Evolutionary conservation across 2,113 vertebrate genomes (phyloP), one percentile per base, ranked within the genome.

Genomic region (Gobio gobio): DNA sequence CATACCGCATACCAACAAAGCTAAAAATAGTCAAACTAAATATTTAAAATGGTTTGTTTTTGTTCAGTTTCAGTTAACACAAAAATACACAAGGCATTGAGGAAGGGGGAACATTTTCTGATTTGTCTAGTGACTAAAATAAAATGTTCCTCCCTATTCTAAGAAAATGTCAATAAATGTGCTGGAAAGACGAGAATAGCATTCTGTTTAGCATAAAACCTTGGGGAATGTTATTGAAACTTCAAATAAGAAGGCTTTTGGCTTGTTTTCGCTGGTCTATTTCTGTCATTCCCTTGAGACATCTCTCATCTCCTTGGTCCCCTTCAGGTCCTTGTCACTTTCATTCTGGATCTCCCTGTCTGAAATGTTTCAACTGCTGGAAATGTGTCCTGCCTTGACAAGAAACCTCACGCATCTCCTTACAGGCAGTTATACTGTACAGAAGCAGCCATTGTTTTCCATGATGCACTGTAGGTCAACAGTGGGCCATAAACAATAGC

Each of bases 261-360:
- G 8, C 47, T 79, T 79, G 61, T 68, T 81, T 81, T 68, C 33
- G 4, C 18, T 2, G 24, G 18, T 81, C 61, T 66, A 81, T 81
- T 81, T 81, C 26, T 4, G 45, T 64, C 79, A 14, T 36, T 81
- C 79, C 78, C 40, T 49, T 10, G 61, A 81, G 78, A 66, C 14
- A 29, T n/a, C 22, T 10, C 40, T 33, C 61, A 68, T 68, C 61
- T 51, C 18, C 26, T 68, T 12, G 3, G 47, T 9, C 61, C 43
- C 61, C 45, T 81, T 81, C 61, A 66, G 79, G 45, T 81, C 26
- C 43, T 81, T 68, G 79, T 64, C 78, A 29, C n/a, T 66, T 64
- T 66, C 43, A 3, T 33, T 66, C 20, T 66, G 78, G 20, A 33
- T 63, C 40, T 26, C n/a, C 12, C 4, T 2, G 43, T 33, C 24